These are phyloP conservation scores for Coregonus clupeaformis DNA, from an alignment of 2,113 vertebrate genomes.

Conservation along the genomic window DNA sequence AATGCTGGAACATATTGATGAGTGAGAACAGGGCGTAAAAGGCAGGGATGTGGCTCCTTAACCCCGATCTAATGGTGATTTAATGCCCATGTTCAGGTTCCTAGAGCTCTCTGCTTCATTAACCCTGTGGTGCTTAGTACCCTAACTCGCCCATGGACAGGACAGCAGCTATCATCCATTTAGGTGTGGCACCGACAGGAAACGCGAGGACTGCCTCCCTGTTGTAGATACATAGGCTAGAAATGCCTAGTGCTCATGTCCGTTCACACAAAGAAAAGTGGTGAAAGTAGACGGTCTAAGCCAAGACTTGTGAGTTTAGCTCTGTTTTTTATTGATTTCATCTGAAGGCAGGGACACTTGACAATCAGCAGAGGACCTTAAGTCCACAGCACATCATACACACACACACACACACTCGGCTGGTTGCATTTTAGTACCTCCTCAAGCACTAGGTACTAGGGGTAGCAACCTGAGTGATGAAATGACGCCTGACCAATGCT, in stretches of 20 bases:
- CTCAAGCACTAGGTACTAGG: neutral
- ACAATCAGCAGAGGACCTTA: neutral
- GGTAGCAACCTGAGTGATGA: neutral
- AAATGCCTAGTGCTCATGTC: too few species aligned
- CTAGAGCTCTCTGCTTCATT: conserved; percentile 68
- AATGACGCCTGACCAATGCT: neutral
- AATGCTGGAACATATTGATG: neutral
- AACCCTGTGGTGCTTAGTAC: conserved; percentile 58
- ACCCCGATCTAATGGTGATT: conserved; percentile 63
- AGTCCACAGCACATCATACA: neutral
- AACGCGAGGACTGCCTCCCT: too few species aligned
- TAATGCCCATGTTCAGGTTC: conserved; percentile 66
- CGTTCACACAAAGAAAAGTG: neutral
- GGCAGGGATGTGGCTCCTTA: conserved; percentile 43
- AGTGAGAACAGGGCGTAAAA: conserved; percentile 45
- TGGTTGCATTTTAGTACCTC: neutral
- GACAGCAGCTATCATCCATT: neutral
- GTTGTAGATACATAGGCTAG: neutral
- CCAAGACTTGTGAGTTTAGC: neutral
- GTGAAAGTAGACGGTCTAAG: neutral
- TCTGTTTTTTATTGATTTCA: neutral
- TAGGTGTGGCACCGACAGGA: neutral
- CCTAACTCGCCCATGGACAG: conserved; percentile 28
- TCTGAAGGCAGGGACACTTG: neutral
- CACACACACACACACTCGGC: neutral